A percentile compares a stretch with the other conserved stretches of the same genome.
Evolutionary conservation across 64 coral and sea anemone genomes (phyloP).

Genomic region (Stichodactyla mertensii): DNA sequence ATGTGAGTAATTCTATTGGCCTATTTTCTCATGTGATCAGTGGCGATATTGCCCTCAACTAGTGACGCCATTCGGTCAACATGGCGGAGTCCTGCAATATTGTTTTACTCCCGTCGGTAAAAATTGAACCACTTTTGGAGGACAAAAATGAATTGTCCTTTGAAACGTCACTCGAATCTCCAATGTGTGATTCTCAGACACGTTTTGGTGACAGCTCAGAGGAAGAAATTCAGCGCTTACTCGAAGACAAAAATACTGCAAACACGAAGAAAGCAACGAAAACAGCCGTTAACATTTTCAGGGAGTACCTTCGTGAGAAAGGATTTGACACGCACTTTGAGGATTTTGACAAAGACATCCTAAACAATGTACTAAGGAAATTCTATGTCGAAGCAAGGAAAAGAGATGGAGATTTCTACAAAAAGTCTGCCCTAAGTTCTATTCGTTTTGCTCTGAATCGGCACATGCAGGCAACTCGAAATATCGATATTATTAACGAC

Average conservation of each 20-base stretch:
- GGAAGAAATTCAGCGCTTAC: conserved; percentile 81
- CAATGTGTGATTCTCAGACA: conserved; percentile 30
- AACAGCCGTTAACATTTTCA: conserved; percentile 74
- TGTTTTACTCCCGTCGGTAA: conserved; percentile 46
- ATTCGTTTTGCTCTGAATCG: conserved; percentile 86
- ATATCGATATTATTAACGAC: conserved; percentile 87
- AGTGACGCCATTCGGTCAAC: conserved; percentile 15
- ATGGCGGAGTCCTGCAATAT: conserved; percentile 47
- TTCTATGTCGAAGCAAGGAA: conserved; percentile 93
- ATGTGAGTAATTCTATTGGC: not conserved
- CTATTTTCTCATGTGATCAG: conserved; percentile 7
- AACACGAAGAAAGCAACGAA: conserved; percentile 78
- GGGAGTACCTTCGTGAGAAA: conserved; percentile 85
- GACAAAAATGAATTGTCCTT: conserved; percentile 21
- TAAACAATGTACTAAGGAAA: conserved; percentile 70
- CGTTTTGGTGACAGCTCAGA: conserved; percentile 84
- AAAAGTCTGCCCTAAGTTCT: conserved; percentile 65
- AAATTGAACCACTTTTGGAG: conserved; percentile 43
- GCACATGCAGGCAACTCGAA: conserved; percentile 71
- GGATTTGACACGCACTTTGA: conserved; percentile 76
- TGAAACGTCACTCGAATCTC: conserved; percentile 38
- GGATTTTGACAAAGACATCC: conserved; percentile 42
- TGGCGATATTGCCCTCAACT: conserved; percentile 24
- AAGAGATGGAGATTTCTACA: conserved; percentile 89
- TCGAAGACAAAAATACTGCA: conserved; percentile 60